Evolutionary conservation across 1,140 invertebrate species (phyloP).

Genomic region (Leucophenga varia): DNA sequence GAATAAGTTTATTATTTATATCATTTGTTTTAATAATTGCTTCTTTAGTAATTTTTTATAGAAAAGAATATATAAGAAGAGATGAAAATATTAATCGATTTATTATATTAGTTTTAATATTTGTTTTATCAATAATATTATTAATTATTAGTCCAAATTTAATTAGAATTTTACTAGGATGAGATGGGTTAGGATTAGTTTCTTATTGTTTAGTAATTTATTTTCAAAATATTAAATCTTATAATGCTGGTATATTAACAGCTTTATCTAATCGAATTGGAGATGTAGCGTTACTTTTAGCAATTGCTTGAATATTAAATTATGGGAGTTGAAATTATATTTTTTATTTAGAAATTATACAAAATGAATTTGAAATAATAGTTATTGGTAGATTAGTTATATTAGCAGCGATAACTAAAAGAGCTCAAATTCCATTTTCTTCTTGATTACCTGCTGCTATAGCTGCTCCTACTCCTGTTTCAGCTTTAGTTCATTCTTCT

Average conservation of each 20-base stretch:
- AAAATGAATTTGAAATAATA: conserved; percentile 53
- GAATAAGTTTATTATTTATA: conserved; percentile 63
- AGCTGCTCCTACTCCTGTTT: conserved; percentile 70
- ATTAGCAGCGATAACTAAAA: conserved; percentile 68
- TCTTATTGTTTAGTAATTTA: conserved; percentile 70
- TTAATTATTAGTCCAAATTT: conserved; percentile 69
- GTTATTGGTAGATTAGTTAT: conserved; percentile 58
- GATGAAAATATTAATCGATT: conserved; percentile 59
- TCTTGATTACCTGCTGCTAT: conserved; percentile 68
- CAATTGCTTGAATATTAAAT: conserved; percentile 62
- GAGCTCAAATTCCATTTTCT: conserved; percentile 73
- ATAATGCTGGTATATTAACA: conserved; percentile 66
- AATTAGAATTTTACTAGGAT: conserved; percentile 69
- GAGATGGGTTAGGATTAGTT: conserved; percentile 67
- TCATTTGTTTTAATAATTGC: conserved; percentile 65
- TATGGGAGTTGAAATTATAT: conserved; percentile 59
- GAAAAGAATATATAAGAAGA: conserved; percentile 61
- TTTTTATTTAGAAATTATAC: conserved; percentile 58
- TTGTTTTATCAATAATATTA: conserved; percentile 68
- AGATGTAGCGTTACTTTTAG: conserved; percentile 62
- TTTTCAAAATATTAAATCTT: conserved; percentile 64
- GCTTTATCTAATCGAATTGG: conserved; percentile 65
- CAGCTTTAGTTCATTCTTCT: conserved; percentile 73
- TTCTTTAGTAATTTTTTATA: conserved; percentile 64
- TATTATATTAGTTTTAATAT: conserved; percentile 63